Percentiles rank a stretch among this genome's conserved stretches.
These are phyloP conservation scores for Plutella xylostella DNA, from an alignment of 2,888 invertebrate species.

Conservation along the genomic window DNA sequence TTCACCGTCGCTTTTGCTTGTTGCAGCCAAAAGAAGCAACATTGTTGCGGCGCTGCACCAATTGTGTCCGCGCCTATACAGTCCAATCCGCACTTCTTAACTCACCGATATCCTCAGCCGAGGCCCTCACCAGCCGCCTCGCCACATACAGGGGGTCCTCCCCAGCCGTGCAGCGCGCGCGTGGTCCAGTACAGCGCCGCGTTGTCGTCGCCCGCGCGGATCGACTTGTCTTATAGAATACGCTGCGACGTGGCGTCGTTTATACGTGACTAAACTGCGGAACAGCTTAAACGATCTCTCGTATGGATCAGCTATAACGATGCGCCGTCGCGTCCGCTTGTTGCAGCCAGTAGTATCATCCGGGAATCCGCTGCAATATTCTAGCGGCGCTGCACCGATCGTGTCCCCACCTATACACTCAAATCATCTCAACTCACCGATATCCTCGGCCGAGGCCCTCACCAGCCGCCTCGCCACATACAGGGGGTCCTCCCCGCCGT, in stretches of 20 bases:
- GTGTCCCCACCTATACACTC: constrained; percentile 17
- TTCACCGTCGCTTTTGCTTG: too few species aligned
- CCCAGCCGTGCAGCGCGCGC: constrained; percentile 81
- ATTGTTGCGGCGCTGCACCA: too few species aligned
- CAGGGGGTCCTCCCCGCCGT: constrained; percentile 83
- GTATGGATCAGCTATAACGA: too few species aligned
- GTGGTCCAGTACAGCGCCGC: constrained; percentile 87
- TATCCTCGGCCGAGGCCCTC: constrained; percentile 81
- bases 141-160: constrained; percentile 86
- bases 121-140: constrained; percentile 77
- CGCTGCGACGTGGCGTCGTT: too few species aligned
- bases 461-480: constrained; percentile 82
- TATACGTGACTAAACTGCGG: too few species aligned
- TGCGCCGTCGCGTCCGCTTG: neutral
- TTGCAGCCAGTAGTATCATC: neutral
- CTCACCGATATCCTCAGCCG: constrained; percentile 84
- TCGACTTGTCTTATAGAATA: too few species aligned
- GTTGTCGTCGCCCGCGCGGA: constrained; percentile 83
- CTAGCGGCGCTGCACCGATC: too few species aligned
- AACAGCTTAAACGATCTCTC: too few species aligned
- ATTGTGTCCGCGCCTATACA: too few species aligned
- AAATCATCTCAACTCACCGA: too few species aligned
- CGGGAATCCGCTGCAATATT: neutral
- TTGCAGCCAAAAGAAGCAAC: too few species aligned
- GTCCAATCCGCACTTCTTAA: too few species aligned